Percentiles rank a stretch among this genome's conserved stretches.
These are phyloP conservation scores for Muscicapa adusta DNA, from an alignment of 2,113 vertebrate species.

Conservation along the genomic window DNA sequence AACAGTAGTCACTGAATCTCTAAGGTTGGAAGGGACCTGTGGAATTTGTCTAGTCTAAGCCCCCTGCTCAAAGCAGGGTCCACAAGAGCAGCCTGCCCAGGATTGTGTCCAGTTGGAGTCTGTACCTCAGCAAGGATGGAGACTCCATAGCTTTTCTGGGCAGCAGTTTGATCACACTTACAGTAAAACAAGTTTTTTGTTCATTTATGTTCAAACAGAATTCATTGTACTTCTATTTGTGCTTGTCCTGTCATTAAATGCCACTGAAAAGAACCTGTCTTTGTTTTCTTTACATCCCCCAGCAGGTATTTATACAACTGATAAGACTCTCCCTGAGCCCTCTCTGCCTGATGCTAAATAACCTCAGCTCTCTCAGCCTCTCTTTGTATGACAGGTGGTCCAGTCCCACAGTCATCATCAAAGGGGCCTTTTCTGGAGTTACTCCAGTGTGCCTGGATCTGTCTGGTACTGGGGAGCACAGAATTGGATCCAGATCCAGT, in stretches of 20 bases:
- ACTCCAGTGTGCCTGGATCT: background rate
- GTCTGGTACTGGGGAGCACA: background rate
- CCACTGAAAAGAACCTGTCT: background rate
- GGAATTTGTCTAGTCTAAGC: background rate
- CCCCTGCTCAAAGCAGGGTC: background rate
- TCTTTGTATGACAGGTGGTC: background rate
- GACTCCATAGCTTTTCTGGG: background rate
- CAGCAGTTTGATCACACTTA: background rate
- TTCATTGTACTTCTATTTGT: background rate
- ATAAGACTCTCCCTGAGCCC: background rate
- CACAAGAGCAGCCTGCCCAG: background rate
- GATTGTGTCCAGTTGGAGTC: rapidly evolving
- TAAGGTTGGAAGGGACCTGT: background rate
- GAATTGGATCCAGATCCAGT: background rate
- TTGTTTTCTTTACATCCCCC: background rate
- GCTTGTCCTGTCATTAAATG: background rate
- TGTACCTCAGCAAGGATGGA: background rate
- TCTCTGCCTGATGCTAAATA: background rate
- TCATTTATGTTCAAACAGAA: background rate
- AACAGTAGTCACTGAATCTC: background rate
- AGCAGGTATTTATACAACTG: background rate
- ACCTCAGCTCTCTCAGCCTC: background rate
- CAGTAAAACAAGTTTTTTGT: background rate
- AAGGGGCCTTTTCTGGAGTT: background rate
- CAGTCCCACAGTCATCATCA: background rate